These are phyloP conservation scores for Scarus forsteni DNA, from an alignment of 2,797 vertebrate species.

Conservation along the genomic window DNA sequence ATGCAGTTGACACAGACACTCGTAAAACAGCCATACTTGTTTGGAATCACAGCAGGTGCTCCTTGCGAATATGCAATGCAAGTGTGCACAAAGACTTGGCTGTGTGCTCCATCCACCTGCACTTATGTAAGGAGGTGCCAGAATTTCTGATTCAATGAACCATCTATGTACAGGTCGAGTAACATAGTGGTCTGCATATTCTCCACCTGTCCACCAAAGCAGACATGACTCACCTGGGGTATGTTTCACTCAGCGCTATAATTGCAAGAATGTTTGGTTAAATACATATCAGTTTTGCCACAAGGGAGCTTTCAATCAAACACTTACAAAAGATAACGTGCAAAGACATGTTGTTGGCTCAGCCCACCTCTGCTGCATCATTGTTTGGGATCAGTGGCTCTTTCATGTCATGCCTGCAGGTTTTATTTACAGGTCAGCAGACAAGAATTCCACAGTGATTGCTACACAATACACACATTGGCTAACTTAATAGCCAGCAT, in stretches of 20 bases:
- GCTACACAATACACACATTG: too few relatives aligned
- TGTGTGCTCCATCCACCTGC: constrained; percentile 73
- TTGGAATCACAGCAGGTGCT: constrained; percentile 68
- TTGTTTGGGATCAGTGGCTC: too few relatives aligned
- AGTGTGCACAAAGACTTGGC: constrained; percentile 71
- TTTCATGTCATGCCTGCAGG: too few relatives aligned
- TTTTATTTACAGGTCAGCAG: too few relatives aligned
- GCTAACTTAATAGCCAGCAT: too few relatives aligned
- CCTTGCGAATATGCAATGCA: constrained; percentile 39
- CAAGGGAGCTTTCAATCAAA: too few relatives aligned
- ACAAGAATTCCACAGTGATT: too few relatives aligned
- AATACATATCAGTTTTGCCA: too few relatives aligned
- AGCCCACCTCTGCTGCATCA: too few relatives aligned
- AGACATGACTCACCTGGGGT: constrained; percentile 8
- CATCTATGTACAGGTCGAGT: constrained; percentile 61
- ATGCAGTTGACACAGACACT: constrained; percentile 42
- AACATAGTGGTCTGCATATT: constrained; percentile 40
- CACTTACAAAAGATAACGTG: too few relatives aligned
- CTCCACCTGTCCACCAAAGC: constrained; percentile 41
- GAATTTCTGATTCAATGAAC: constrained; percentile 72
- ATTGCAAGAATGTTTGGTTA: too few relatives aligned
- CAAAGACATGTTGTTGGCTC: too few relatives aligned
- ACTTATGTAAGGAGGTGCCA: constrained; percentile 65
- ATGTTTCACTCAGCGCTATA: neutral
- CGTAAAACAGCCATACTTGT: constrained; percentile 58